Base-by-base conservation (phyloP, 1,140 invertebrate species). In the Pteromalus puparum region DNA sequence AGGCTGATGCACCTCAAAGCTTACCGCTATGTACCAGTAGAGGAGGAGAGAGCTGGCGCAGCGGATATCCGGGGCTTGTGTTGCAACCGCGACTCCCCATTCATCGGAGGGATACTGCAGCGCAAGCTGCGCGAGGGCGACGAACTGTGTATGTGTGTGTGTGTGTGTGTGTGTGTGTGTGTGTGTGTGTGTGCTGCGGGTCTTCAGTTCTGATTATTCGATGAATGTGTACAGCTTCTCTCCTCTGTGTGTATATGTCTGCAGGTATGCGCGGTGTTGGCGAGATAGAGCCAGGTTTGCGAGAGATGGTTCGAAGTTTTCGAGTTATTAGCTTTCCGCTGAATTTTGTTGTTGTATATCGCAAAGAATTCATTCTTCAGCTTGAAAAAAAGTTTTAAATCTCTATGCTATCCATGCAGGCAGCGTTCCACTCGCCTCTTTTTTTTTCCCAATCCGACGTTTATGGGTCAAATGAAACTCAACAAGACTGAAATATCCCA, bases 11-110 rank as follows among this genome's bases (percentile, higher is more conserved):
- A n/a, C 53, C 53, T 61, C 53, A n/a, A 61, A 61, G 53, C 53
- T 61, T 61, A 61, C 53, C 53, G 38, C 10, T 34, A 34, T 42
- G 38, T 42, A 42, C 38, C 1, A 42, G 38, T 7, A n/a, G 53
- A n/a, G 48, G 7, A 6, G 24, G 67, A 26, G 26, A 70, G 67
- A 28, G 26, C 24, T 13, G 26, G n/a, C 13, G 67, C 67, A 70
- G 34, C 26, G 30, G 24, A 82, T 75, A 75, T 75, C 42, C 73
- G 48, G 70, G n/a, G 12, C 70, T 42, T 7, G 73, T 68, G 75
- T 7, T 12, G 15, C 15, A 30, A 82, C 61, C 53, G n/a, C 34
- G 61, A 12, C 7, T 80, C n/a, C 7, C 61, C 78, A 48, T 80
- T 72, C 46, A 26, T 24, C 26, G 67, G 15, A 10, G 34, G 30